Evolutionary conservation across 2,797 vertebrate species (phyloP), one percentile per base, ranked within the genome.

Genomic region (Iguana delicatissima): DNA sequence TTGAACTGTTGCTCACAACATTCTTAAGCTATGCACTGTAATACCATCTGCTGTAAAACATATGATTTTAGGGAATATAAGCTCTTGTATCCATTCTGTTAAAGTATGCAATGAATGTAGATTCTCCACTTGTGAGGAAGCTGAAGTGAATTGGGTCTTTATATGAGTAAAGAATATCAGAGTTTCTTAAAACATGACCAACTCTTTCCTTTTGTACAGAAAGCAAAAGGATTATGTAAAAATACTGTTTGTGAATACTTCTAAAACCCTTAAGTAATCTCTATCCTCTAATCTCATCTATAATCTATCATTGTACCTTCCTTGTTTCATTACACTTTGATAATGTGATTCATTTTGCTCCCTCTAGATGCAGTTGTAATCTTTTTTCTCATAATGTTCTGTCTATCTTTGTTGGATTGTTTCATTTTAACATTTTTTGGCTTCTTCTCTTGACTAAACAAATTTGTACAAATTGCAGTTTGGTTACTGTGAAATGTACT

Each of bases 191-290:
- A 88, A 86, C 92, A 90, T 90, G 80, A 89, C 84, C 3, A 95
- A 89, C 42, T 80, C 89, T 92, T 93, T 90, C 82, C 80, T 74
- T 67, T 80, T 86, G 52, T 73, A 92, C 88, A 69, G 92, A 77
- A 94, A 95, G 91, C 22, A 93, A 86, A 93, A 95, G 91, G 77
- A 93, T 91, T 90, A 93, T 87, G 92, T 92, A 91, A 93, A 95
- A 96, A 95, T 84, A 69, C 90, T 92, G 92, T 94, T 96, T 94
- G 86, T 0, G n/a, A 95, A 92, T 86, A 46, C 86, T 92, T 89
- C 89, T 89, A 91, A 95, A 94, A 94, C 92, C 90, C 92, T 94
- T 88, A 96, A 91, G 94, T 95, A 93, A 95, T 95, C 92, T 92
- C 85, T 93, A 92, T 93, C 74, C 89, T 95, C 93, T 91, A 91